These are phyloP conservation scores for Phalanger gymnotis DNA, from an alignment of 2,797 vertebrate species.

Conservation along the genomic window DNA sequence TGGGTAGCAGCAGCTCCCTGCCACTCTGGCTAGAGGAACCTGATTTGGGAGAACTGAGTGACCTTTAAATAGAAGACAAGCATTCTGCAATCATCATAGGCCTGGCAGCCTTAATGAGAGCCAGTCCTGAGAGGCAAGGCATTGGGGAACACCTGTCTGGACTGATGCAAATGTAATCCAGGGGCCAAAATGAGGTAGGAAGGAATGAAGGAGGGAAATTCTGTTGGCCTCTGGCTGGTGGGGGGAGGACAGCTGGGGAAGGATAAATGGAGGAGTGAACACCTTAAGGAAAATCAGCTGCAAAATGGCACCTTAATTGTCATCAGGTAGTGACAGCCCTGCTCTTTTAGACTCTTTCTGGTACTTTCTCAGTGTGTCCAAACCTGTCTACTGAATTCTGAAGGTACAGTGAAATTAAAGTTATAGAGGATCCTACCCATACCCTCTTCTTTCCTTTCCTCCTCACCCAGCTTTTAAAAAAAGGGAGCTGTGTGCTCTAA, in stretches of 20 bases:
- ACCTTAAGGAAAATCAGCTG: neutral
- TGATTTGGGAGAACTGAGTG: neutral
- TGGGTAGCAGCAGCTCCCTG: neutral
- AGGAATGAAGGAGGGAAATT: neutral
- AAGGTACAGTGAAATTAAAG: neutral
- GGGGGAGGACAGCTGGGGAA: neutral
- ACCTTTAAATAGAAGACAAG: neutral
- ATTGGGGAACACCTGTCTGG: neutral
- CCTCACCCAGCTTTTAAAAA: neutral
- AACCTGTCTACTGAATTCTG: rapidly evolving
- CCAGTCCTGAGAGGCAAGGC: neutral
- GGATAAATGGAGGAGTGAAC: neutral
- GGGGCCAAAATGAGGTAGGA: neutral
- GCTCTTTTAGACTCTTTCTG: neutral
- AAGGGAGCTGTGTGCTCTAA: neutral
- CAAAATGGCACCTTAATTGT: neutral
- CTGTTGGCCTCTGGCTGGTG: neutral
- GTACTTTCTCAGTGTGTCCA: neutral
- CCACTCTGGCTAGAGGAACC: neutral
- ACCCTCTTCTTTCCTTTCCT: neutral
- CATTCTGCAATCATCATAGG: neutral
- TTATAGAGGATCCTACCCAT: too few relatives aligned
- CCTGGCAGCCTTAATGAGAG: neutral
- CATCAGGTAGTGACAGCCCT: rapidly evolving
- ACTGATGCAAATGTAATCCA: neutral